Conservation (phyloP, 2,113 vertebrate species). For the Poeciliopsis retropinna region DNA sequence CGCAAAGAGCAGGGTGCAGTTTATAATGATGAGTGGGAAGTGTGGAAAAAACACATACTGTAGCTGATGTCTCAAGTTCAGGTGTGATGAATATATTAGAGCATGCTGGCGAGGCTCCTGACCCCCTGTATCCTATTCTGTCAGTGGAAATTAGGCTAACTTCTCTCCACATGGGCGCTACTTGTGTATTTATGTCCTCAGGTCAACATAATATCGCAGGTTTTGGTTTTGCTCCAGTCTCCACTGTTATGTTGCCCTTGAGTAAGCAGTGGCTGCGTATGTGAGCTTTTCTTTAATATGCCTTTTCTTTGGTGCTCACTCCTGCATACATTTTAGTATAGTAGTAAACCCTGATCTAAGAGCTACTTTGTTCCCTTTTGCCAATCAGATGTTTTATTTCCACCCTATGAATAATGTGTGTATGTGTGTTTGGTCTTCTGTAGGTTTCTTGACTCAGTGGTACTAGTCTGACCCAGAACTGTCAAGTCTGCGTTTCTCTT, state of each 20-base stretch:
- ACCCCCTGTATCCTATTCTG: constrained; percentile 52
- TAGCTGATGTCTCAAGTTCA: constrained; percentile 44
- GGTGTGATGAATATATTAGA: constrained; percentile 50
- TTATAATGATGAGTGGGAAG: constrained; percentile 30
- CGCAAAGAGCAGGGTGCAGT: constrained; percentile 30
- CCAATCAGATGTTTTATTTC: constrained; percentile 59
- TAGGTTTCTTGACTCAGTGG: constrained; percentile 55
- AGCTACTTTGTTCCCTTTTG: constrained; percentile 17
- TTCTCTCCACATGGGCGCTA: constrained; percentile 26
- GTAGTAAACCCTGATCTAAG: constrained; percentile 20
- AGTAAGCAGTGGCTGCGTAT: constrained; percentile 32
- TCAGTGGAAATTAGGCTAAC: constrained; percentile 53
- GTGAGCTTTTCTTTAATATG: not conserved
- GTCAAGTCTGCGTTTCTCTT: constrained; percentile 63
- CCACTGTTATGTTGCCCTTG: constrained; percentile 30
- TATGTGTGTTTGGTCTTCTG: constrained; percentile 47
- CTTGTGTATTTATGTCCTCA: constrained; percentile 35
- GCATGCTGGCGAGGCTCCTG: constrained; percentile 23
- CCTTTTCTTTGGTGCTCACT: constrained; percentile 23
- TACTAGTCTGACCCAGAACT: constrained; percentile 75
- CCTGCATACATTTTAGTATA: constrained; percentile 46
- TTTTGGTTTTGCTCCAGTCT: constrained; percentile 5
- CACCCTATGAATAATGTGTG: constrained; percentile 26
- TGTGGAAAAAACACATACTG: constrained; percentile 30
- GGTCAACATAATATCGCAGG: constrained; percentile 35